Evolutionary conservation across 2,797 vertebrate genomes (phyloP), one percentile per base, ranked within the genome.

Genomic region (Meda fulgida): DNA sequence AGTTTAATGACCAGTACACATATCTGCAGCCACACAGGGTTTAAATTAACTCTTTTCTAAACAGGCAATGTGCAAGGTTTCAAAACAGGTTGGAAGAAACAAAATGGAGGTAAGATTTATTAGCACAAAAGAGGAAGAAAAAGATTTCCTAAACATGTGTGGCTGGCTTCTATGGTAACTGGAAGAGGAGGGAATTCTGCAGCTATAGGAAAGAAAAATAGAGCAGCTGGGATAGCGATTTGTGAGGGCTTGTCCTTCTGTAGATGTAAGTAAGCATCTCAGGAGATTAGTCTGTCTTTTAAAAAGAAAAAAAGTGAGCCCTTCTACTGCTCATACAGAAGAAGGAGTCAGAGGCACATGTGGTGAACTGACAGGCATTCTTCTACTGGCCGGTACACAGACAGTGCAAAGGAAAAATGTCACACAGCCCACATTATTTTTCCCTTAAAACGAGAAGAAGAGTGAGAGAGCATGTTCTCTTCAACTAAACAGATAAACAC

Each of bases 211-310:
- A 71, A 83, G 85, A 81, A 89, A 85, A 73, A 40, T 63, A 88
- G 21, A 55, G 70, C 92, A 93, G 89, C 92, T 91, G 94, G 92
- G 90, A 92, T 92, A 93, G 87, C 78, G 81, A 94, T 95, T 91
- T 92, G 77, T 85, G 66, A 81, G 70, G 87, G 89, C 88, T 80
- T 90, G 60, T 79, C 87, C 81, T 79, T 63, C 34, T 31, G 76
- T 43, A 66, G 85, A 87, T 84, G 87, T 84, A 75, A 77, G 82
- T 29, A 36, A 85, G 78, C 53, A 70, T 72, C 86, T 66, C 85
- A 60, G 66, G 36, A 81, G 83, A 80, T 72, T 11, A 71, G 53
- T 88, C 73, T 86, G 78, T 78, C 87, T 86, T 83, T 72, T 8
- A 78, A 71, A 85, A 78, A 79, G 55, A 86, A 69, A 70, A 73